Conservation (phyloP, 2,113 vertebrate genomes). For the Cheirogaleus medius region DNA sequence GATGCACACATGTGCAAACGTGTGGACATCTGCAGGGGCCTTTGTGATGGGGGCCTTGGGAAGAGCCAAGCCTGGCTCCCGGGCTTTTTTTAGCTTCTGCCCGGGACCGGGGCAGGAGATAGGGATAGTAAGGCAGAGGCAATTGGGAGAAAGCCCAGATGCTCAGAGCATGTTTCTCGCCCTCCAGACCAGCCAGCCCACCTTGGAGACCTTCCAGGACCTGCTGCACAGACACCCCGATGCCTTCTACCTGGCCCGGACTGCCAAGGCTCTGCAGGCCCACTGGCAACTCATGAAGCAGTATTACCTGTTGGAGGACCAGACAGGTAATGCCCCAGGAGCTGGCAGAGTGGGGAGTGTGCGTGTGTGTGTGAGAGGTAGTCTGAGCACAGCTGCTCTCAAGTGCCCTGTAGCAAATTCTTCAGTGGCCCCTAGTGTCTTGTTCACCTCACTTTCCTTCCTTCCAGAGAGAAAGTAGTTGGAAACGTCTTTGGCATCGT, state of each 20-base stretch:
- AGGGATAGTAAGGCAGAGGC: background rate
- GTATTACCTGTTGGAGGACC: slow-evolving; percentile 96
- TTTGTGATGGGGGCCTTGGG: background rate
- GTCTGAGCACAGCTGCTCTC: background rate
- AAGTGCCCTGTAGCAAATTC: background rate
- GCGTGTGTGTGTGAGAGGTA: too few relatives aligned
- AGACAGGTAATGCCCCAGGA: slow-evolving; percentile 88
- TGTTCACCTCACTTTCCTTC: background rate
- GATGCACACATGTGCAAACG: fast-evolving
- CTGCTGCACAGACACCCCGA: slow-evolving; percentile 92
- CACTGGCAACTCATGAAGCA: slow-evolving; percentile 99
- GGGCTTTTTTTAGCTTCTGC: background rate
- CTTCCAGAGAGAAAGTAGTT: background rate
- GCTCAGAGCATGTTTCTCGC: background rate
- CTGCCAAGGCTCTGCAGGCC: slow-evolving; percentile 93
- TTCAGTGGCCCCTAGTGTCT: background rate
- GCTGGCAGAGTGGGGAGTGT: background rate
- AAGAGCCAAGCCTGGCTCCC: background rate
- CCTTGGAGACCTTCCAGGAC: slow-evolving; percentile 96
- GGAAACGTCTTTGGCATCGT: background rate
- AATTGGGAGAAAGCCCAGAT: background rate
- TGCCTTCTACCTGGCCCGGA: slow-evolving; percentile 93
- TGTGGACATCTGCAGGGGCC: background rate
- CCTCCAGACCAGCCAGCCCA: slow-evolving; percentile 93
- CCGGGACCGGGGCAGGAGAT: too few relatives aligned